These are phyloP conservation scores for Kobus ellipsiprymnus DNA, from an alignment of 2,113 vertebrate species.

Conservation along the genomic window DNA sequence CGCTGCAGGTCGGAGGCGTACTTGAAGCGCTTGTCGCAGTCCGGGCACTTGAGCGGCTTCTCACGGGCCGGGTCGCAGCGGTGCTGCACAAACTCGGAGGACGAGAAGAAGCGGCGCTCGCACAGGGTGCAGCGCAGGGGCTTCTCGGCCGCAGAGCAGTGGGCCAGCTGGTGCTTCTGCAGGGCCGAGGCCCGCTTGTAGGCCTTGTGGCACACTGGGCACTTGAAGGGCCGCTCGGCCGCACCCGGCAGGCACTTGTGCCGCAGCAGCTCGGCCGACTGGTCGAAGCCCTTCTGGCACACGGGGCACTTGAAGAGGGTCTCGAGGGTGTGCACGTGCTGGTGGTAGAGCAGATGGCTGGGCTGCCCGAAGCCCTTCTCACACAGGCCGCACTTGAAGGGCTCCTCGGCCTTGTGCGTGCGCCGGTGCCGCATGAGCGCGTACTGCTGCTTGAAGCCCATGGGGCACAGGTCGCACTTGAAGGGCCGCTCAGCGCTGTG, in stretches of 20 bases:
- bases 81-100: slow-evolving; percentile 96
- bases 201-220: slow-evolving; percentile 93
- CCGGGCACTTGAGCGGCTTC: slow-evolving; percentile 95
- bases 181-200: slow-evolving; percentile 96
- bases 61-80: slow-evolving; percentile 94
- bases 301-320: slow-evolving; percentile 97
- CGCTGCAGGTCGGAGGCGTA: slow-evolving; percentile 97
- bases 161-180: slow-evolving; percentile 94
- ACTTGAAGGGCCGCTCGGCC: slow-evolving; percentile 95
- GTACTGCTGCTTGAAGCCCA: slow-evolving; percentile 99
- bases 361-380: slow-evolving; percentile 98
- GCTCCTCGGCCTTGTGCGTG: slow-evolving; percentile 89
- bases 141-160: slow-evolving; percentile 94
- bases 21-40: slow-evolving; percentile 98
- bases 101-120: slow-evolving; percentile 96
- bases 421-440: slow-evolving; percentile 94
- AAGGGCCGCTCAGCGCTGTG: slow-evolving; percentile 98
- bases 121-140: slow-evolving; percentile 96
- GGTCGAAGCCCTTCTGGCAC: slow-evolving; percentile 97
- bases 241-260: slow-evolving; percentile 92
- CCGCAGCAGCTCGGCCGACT: slow-evolving; percentile 93
- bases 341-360: slow-evolving; percentile 95
- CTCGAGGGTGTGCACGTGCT: slow-evolving; percentile 96
- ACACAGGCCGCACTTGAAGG: slow-evolving; percentile 95
- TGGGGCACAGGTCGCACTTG: slow-evolving; percentile 98